phyloP scores from a whole-genome alignment of 1,140 invertebrate species.

The Leptonema lineaticorne region DNA sequence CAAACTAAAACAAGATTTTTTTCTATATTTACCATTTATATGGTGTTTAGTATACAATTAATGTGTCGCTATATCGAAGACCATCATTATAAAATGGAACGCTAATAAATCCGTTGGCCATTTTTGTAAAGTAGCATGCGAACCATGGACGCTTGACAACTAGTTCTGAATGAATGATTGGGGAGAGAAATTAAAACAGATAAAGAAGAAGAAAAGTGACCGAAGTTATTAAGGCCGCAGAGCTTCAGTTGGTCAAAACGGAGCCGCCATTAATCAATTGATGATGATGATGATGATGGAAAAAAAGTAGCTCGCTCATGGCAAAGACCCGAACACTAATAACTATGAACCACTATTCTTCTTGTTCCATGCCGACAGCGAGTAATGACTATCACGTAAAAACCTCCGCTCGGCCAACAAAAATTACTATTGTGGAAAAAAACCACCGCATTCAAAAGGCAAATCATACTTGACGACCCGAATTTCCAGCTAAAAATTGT shows the following conservation, averaged over 20 bases:
- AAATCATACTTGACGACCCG: too few species aligned
- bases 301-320: constrained; percentile 15
- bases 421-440: constrained; percentile 3
- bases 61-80: too few species aligned
- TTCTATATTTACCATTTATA: too few species aligned
- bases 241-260: background rate
- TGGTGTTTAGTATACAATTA: too few species aligned
- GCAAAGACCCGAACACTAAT: constrained; percentile 15
- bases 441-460: too few species aligned
- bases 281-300: too few species aligned
- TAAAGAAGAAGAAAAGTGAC: background rate
- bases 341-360: constrained; percentile 16
- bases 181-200: background rate
- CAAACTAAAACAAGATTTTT: too few species aligned
- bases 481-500: background rate
- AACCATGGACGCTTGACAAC: background rate
- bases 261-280: constrained; percentile 23
- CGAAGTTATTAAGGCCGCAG: constrained; percentile 1
- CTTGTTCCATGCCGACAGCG: constrained; percentile 7
- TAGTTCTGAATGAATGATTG: constrained; percentile 5
- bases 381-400: constrained; percentile 17
- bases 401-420: background rate
- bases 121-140: background rate
- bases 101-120: too few species aligned
- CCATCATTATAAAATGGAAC: too few species aligned